Evolutionary conservation across 2,888 invertebrate genomes (phyloP).

Genomic region (Dynastes maya): DNA sequence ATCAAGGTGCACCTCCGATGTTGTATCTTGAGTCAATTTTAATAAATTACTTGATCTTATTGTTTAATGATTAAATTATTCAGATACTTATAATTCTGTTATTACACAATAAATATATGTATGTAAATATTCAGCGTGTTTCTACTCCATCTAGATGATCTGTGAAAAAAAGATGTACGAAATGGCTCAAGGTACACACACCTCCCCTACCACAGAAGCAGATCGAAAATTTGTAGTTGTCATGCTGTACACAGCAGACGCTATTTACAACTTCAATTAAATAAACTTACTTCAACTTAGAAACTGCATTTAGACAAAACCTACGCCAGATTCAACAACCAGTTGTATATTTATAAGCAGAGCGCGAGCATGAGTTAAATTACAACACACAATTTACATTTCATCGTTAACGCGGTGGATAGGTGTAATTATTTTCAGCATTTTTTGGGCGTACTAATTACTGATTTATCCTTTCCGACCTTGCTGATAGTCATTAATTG

Average conservation of each 20-base stretch:
- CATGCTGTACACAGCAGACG: background rate
- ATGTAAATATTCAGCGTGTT: no score
- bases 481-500: conserved; percentile 31
- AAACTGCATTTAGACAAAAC: conserved; percentile 8
- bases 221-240: background rate
- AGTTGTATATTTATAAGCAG: conserved; percentile 23
- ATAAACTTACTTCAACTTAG: conserved; percentile 2
- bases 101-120: no score
- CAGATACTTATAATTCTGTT: no score
- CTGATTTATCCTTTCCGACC: conserved; percentile 33
- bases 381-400: conserved; percentile 37
- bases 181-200: no score
- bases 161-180: no score
- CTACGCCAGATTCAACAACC: conserved; percentile 1
- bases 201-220: background rate
- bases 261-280: conserved; percentile 33
- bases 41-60: no score
- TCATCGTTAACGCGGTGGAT: conserved; percentile 35
- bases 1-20: no score
- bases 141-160: no score
- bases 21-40: no score
- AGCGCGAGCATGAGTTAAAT: conserved; percentile 30
- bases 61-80: no score
- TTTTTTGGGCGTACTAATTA: conserved; percentile 38
- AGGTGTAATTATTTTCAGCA: conserved; percentile 32